Conservation (phyloP, 2,113 vertebrate species). For the Lycaon pictus region DNA sequence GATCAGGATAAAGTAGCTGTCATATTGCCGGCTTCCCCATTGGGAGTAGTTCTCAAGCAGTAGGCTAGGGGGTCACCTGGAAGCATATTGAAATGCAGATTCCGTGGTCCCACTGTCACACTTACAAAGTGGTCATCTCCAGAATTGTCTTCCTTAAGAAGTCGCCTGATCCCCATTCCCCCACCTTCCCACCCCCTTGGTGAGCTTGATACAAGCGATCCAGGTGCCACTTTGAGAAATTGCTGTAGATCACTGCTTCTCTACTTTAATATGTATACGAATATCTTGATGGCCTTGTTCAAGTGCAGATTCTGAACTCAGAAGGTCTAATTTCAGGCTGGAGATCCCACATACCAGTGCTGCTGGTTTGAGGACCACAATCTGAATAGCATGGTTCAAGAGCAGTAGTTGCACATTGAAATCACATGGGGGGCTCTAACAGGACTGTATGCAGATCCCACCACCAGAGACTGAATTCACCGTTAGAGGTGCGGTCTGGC, state of each 20-base stretch:
- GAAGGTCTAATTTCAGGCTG: not conserved
- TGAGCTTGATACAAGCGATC: not conserved
- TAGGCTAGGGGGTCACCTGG: not conserved
- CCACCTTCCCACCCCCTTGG: not conserved
- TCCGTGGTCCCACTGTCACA: not conserved
- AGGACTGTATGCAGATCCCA: not conserved
- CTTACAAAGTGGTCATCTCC: not conserved
- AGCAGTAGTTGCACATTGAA: not conserved
- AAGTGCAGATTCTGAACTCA: not conserved
- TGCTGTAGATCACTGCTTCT: not conserved
- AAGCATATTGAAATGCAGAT: slow-evolving; percentile 6
- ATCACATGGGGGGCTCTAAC: not conserved
- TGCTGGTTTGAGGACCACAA: not conserved
- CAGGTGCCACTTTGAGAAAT: not conserved
- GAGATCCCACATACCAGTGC: not conserved
- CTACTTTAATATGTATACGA: not conserved
- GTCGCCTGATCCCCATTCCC: too few relatives aligned
- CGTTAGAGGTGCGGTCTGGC: not conserved
- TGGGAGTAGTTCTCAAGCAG: not conserved
- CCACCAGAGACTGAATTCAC: not conserved
- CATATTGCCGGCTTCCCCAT: not conserved
- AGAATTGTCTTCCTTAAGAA: not conserved
- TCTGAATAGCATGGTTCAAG: not conserved
- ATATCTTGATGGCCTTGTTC: not conserved
- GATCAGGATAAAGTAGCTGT: not conserved